A percentile compares a stretch with the other conserved stretches of the same genome.
Evolutionary conservation across 2,888 invertebrate species (phyloP).

Genomic region (Spisula subtruncata): DNA sequence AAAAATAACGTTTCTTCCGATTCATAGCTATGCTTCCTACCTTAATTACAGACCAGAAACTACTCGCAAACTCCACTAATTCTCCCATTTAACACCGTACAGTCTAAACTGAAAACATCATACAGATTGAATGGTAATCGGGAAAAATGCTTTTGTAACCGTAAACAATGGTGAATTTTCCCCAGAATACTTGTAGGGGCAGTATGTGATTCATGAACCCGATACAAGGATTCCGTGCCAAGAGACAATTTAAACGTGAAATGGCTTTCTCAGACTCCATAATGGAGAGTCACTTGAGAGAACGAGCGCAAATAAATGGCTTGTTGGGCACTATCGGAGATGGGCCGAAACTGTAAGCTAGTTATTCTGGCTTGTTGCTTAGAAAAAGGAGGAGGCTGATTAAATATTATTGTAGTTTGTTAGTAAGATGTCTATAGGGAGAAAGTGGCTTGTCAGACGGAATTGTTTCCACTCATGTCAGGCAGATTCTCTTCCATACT

Average conservation of each 20-base stretch:
- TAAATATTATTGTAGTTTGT: constrained; percentile 30
- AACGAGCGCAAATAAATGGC: constrained; percentile 50
- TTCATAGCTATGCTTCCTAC: constrained; percentile 31
- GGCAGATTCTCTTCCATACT: not conserved
- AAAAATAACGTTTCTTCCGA: constrained; percentile 33
- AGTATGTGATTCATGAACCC: constrained; percentile 46
- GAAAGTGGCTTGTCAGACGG: not conserved
- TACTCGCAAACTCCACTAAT: constrained; percentile 51
- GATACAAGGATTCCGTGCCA: constrained; percentile 52
- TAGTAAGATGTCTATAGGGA: constrained; percentile 18
- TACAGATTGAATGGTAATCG: constrained; percentile 49
- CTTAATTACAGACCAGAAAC: constrained; percentile 51
- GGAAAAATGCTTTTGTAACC: constrained; percentile 56
- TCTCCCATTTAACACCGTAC: constrained; percentile 53
- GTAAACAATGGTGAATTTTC: constrained; percentile 54
- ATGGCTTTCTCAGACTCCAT: constrained; percentile 46
- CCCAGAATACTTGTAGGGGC: constrained; percentile 29
- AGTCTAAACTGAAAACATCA: constrained; percentile 51
- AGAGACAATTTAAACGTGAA: constrained; percentile 50
- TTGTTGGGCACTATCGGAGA: constrained; percentile 56
- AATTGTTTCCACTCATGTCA: not conserved
- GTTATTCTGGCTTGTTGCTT: constrained; percentile 38
- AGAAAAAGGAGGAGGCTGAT: constrained; percentile 34
- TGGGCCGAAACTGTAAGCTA: constrained; percentile 31
- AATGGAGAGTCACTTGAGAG: constrained; percentile 59